A percentile compares a stretch with the other conserved stretches of the same genome.
These are phyloP conservation scores for Anas platyrhynchos DNA, from an alignment of 2,113 vertebrate species.

Conservation along the genomic window DNA sequence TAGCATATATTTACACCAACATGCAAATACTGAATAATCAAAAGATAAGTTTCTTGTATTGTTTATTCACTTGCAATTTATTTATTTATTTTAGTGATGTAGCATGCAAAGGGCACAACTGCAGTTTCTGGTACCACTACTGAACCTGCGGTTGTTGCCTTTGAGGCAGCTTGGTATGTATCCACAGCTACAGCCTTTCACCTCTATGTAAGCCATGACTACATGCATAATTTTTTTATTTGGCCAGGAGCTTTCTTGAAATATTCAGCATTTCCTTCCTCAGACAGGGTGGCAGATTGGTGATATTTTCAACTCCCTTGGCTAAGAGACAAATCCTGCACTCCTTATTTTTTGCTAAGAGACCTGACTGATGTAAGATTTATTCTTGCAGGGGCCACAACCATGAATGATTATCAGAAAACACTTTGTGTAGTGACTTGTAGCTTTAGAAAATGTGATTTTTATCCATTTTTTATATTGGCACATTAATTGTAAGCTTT, in stretches of 20 bases:
- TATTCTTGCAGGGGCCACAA: neutral
- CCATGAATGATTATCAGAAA: neutral
- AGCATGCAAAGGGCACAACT: neutral
- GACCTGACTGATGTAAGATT: neutral
- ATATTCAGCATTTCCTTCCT: slow-evolving; percentile 41
- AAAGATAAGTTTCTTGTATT: neutral
- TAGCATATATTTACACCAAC: neutral
- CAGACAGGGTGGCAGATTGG: slow-evolving; percentile 25
- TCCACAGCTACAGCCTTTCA: neutral
- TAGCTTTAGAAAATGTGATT: neutral
- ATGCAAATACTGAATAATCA: neutral
- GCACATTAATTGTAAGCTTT: neutral
- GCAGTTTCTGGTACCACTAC: neutral
- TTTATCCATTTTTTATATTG: neutral
- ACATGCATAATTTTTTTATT: neutral
- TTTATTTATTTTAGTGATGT: neutral
- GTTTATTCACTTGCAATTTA: neutral
- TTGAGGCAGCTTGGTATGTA: neutral
- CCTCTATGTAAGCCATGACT: neutral
- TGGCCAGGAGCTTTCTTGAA: slow-evolving; percentile 16
- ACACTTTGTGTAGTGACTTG: neutral
- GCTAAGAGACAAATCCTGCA: neutral
- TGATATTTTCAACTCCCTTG: slow-evolving; percentile 45
- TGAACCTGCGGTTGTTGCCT: neutral
- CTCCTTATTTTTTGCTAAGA: slow-evolving; percentile 15